Base-by-base conservation (phyloP, 2,113 vertebrate species). In the Cyanoliseus patagonus region DNA sequence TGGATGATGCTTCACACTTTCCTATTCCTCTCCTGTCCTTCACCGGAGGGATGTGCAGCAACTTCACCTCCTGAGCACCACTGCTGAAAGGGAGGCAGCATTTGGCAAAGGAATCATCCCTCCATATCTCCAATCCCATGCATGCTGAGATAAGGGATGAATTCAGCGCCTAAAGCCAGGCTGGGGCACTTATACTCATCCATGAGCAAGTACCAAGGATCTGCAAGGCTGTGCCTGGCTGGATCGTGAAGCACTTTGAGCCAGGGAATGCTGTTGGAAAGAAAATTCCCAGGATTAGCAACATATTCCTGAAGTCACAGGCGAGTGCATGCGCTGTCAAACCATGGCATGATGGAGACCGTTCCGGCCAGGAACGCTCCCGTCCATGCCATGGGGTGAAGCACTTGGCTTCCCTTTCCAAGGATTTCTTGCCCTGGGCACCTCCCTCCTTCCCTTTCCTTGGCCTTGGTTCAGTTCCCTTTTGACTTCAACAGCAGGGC, bases 201-300 rank as follows among this genome's bases (percentile, higher is more conserved):
- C 4, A 0, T 22, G 62, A 51, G 70, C 1, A 9, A 25, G 55
- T 68, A 53, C 19, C 8, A 12, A 31, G 61, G 53, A 80, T 78
- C 75, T 51, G 12, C 23, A 16, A 53, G 64, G 72, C 41, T 87
- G 11, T 70, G 53, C 82, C 92, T 69, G 88, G 57, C 86, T 87
- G 2, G 0, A 19, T 35, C 12, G 7, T 2, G 2, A 61, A 67
- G 62, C 2, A 0, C 83, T 83, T 87, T 13, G 30, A 92, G 68
- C 72, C 72, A 9, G 33, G 37, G 53, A 92, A 53, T 3, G 0
- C 33, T 73, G 78, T 72, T 0, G 0, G 79, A 28, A 85, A 74
- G 68, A 96, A 73, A 92, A 92, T 92, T 90, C 76, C 73, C 80
- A 12, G 92, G 95, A 90, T 96, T 96, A 97, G 24, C 86, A 93